These are phyloP conservation scores for Baryphthengus martii DNA, from an alignment of 2,113 vertebrate genomes.

Conservation along the genomic window DNA sequence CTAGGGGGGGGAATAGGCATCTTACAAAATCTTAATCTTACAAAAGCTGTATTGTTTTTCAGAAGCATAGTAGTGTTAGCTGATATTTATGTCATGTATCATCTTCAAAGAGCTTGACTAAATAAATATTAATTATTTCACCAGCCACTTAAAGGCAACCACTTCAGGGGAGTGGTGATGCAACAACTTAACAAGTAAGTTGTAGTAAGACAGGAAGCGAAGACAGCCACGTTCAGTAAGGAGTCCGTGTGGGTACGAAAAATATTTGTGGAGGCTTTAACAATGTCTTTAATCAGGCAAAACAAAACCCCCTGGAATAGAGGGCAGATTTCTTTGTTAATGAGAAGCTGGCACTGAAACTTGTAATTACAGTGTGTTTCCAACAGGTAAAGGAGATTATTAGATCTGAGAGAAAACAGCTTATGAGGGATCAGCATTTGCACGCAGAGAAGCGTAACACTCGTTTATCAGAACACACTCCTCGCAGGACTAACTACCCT, in stretches of 20 bases:
- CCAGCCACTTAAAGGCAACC: slow-evolving; percentile 30
- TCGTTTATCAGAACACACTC: neutral
- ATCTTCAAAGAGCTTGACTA: slow-evolving; percentile 30
- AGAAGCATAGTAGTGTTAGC: neutral
- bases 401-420: neutral
- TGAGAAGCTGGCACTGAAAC: neutral
- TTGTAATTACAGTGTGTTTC: neutral
- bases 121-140: slow-evolving; percentile 48
- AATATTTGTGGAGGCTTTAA: slow-evolving; percentile 32
- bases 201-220: slow-evolving; percentile 4
- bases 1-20: neutral
- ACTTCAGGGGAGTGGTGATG: neutral
- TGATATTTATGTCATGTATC: slow-evolving; percentile 23
- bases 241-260: neutral
- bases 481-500: neutral
- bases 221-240: slow-evolving; percentile 22
- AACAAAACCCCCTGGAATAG: neutral
- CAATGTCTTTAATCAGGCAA: slow-evolving; percentile 10
- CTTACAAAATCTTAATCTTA: slow-evolving; percentile 17
- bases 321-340: neutral
- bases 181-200: slow-evolving; percentile 11
- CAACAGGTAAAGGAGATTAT: slow-evolving; percentile 11
- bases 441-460: neutral
- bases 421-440: neutral
- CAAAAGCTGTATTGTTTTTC: neutral